Base-by-base conservation (phyloP, 2,888 invertebrate genomes). In the Blastobasis lacticolella region DNA sequence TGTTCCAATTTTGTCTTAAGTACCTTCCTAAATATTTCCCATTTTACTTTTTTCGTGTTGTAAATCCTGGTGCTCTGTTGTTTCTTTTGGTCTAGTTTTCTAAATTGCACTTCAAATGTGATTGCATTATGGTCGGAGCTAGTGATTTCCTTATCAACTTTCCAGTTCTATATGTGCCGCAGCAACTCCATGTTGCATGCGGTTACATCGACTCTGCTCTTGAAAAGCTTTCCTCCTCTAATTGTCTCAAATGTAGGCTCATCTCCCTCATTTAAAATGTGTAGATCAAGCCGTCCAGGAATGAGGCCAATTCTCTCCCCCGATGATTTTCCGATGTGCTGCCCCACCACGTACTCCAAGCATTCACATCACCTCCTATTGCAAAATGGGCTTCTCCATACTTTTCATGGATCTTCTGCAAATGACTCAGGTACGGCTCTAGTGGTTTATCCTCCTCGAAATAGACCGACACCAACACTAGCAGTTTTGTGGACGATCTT, bases 261-360 rank as follows among this genome's bases (percentile, higher is more conserved):
- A 6, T 36, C 6, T n/a, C 48, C 43, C 10, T 42, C 43, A 23
- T 49, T 49, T 0, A 49, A 36, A 1, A 44, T 5, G 3, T 48
- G n/a, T 0, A 48, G 48, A 6, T 41, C 40, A 3, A 6, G 0
- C 5, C 8, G 8, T 37, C 43, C 37, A 44, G 6, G 7, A 49
- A 44, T 4, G n/a, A 10, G 10, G 41, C 6, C 0, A 43, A 10
- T n/a, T 36, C 37, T 10, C 0, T 10, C 4, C 49, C 49, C n/a
- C 49, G 41, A 4, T 37, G 10, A 38, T 49, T 44, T 5, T 49
- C 49, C 37, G 23, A 10, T 5, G 9, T 6, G 38, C 50, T 44
- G 1, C 53, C 53, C 53, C 53, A 50, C 50, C 53, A 50, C 37
- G 6, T 7, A 10, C 46, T 50, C 37, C 49, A 49, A 7, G 53